Evolutionary conservation across 2,888 invertebrate genomes (phyloP), one percentile per base, ranked within the genome.

Genomic region (Tromatobia lineatoria): DNA sequence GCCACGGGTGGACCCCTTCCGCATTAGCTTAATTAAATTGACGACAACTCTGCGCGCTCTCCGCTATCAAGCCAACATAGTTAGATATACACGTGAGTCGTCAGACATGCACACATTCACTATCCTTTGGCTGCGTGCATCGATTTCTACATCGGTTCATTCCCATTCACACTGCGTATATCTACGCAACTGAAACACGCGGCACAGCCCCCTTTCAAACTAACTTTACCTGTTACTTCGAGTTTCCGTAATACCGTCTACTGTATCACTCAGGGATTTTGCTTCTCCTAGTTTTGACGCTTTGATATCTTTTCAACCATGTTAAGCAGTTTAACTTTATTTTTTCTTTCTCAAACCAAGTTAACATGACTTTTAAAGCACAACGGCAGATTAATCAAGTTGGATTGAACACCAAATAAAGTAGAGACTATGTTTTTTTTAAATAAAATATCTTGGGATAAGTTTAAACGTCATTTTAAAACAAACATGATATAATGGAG

Each of bases 1-100:
- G 15, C 61, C 61, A 34, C 73, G 47, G 29, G 47, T 45, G 45
- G 73, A 73, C 59, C 67, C 57, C 42, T 29, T 59, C 47, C 73
- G 73, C 78, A 83, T 85, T 85, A 83, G 76, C 77, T 73, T 80
- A 85, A 86, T 86, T 83, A 66, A 85, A 86, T 86, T 80, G 82
- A 84, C 82, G 78, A 80, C 84, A 75, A 77, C 54, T 78, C 52
- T 70, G 52, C n/a, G 38, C 67, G 20, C 67, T 13, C 34, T 15
- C 50, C 8, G 54, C 45, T 47, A 25, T 25, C 29, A 42, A 80
- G 66, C 71, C 50, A 15, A 25, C 20, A 45, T 15, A 45, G 29
- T 38, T 6, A n/a, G 18, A 57, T 45, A 59, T 57, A 57, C 57
- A 54, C 23, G 25, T 38, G 25, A 64, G n/a, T 11, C 57, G 11